phyloP scores from a whole-genome alignment of 1,140 invertebrate species.

The Diorhabda sublineata region DNA sequence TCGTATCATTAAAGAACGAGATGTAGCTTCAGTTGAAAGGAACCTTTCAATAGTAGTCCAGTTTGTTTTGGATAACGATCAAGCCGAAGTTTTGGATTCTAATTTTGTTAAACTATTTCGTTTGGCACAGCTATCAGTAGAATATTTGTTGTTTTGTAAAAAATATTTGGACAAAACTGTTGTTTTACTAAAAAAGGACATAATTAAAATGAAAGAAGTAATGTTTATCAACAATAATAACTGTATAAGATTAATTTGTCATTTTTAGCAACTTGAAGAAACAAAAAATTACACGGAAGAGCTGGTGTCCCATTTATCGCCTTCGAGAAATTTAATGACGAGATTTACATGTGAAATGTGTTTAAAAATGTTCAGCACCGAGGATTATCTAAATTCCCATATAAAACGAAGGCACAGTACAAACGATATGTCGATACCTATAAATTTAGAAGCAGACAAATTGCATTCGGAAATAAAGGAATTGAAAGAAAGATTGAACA shows the following conservation, averaged over 20 bases:
- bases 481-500: slow-evolving; percentile 55
- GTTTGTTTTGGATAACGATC: slow-evolving; percentile 41
- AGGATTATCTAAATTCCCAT: slow-evolving; percentile 55
- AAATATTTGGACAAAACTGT: slow-evolving; percentile 65
- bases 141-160: slow-evolving; percentile 67
- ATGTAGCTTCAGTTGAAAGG: slow-evolving; percentile 60
- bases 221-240: slow-evolving; percentile 5
- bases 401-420: slow-evolving; percentile 50
- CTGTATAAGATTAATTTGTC: neutral
- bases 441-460: slow-evolving; percentile 52
- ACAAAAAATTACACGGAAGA: slow-evolving; percentile 30
- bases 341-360: slow-evolving; percentile 52
- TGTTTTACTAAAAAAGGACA: slow-evolving; percentile 58
- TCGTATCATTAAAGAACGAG: slow-evolving; percentile 57
- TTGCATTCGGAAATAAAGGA: slow-evolving; percentile 56
- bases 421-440: slow-evolving; percentile 7
- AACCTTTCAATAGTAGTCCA: slow-evolving; percentile 49
- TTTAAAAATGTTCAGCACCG: slow-evolving; percentile 55
- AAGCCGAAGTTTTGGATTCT: slow-evolving; percentile 56
- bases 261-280: slow-evolving; percentile 38
- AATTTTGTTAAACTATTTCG: slow-evolving; percentile 66
- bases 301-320: slow-evolving; percentile 25
- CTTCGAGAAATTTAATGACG: slow-evolving; percentile 14
- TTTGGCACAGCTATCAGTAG: slow-evolving; percentile 62
- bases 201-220: slow-evolving; percentile 54